Evolutionary conservation across 2,888 invertebrate species (phyloP), one percentile per base, ranked within the genome.

Genomic region (Theretra japonica): DNA sequence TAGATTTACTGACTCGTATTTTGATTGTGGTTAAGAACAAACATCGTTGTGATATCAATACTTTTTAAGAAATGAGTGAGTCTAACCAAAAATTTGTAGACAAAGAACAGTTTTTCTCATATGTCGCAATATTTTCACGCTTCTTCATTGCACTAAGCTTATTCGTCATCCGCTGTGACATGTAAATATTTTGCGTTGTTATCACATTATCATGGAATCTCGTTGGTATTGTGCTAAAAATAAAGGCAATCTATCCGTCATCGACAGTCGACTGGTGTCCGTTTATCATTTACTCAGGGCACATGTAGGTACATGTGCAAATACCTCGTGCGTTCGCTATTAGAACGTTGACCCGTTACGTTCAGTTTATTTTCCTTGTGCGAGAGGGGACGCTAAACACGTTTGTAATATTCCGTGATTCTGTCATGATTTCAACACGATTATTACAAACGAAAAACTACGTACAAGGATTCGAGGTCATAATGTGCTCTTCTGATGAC

Each of bases 221-320:
- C 41, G 11, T 23, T 15, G 65, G 17, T 15, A 48, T 48, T 2
- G 23, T 23, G 15, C 65, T 48, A 23, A 48, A 65, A 48, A 65
- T 65, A 48, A 28, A 19, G 59, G 8, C 21, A 41, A 41, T 65
- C 62, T 1, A 48, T 23, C 15, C 21, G 21, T 4, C 23, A 41
- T 65, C 15, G 41, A 65, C 65, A 65, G n/a, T 48, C 17, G 23
- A 65, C 41, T 17, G 41, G 41, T 48, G 48, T 65, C 65, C 62
- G 41, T 65, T 65, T 65, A 65, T 48, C 65, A 41, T 48, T 33
- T 23, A 17, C 65, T 41, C 48, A 17, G 41, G 23, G 17, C 21
- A 23, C 41, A 41, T 23, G 21, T 62, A 11, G 6, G 15, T 62
- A 41, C 23, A 58, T 59, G 59, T 28, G 19, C 48, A 65, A 65